Percentiles rank a stretch among this genome's conserved stretches.
Conservation (phyloP, 2,888 invertebrate genomes). For the Byasa hedistus region DNA sequence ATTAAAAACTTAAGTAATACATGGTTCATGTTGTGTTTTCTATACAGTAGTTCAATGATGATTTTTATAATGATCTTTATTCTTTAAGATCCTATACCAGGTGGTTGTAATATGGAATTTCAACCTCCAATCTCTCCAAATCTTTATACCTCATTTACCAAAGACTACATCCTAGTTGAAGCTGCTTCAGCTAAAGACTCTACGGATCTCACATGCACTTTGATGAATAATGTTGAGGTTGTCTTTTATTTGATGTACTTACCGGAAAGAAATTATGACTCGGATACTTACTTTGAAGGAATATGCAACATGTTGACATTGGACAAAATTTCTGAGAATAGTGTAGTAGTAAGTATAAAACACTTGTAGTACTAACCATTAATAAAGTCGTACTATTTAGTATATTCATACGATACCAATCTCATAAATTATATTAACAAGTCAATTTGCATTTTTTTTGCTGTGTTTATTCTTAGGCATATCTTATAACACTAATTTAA, state of each 20-base stretch:
- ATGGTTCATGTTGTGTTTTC: neutral
- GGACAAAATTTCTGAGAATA: slow-evolving; percentile 73
- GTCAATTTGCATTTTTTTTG: too few relatives aligned
- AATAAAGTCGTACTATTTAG: too few relatives aligned
- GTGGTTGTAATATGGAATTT: slow-evolving; percentile 88
- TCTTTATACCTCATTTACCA: slow-evolving; percentile 60
- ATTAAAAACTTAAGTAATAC: neutral
- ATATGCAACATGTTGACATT: slow-evolving; percentile 82
- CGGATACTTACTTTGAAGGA: slow-evolving; percentile 80
- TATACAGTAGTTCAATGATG: neutral
- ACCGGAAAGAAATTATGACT: slow-evolving; percentile 75
- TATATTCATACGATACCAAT: too few relatives aligned
- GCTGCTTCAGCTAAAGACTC: slow-evolving; percentile 71
- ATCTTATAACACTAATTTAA: too few relatives aligned
- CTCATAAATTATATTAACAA: too few relatives aligned
- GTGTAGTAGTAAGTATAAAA: slow-evolving; percentile 68
- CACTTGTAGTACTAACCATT: neutral
- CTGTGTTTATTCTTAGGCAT: too few relatives aligned
- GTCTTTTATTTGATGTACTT: slow-evolving; percentile 83
- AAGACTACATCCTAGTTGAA: slow-evolving; percentile 73
- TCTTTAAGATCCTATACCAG: slow-evolving; percentile 86
- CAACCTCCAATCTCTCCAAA: slow-evolving; percentile 81
- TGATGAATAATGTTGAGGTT: slow-evolving; percentile 46
- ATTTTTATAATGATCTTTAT: slow-evolving; percentile 30
- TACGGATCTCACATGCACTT: slow-evolving; percentile 47